A percentile compares a stretch with the other conserved stretches of the same genome.
phyloP scores from a whole-genome alignment of 2,113 vertebrate genomes.

The Ahaetulla prasina region DNA sequence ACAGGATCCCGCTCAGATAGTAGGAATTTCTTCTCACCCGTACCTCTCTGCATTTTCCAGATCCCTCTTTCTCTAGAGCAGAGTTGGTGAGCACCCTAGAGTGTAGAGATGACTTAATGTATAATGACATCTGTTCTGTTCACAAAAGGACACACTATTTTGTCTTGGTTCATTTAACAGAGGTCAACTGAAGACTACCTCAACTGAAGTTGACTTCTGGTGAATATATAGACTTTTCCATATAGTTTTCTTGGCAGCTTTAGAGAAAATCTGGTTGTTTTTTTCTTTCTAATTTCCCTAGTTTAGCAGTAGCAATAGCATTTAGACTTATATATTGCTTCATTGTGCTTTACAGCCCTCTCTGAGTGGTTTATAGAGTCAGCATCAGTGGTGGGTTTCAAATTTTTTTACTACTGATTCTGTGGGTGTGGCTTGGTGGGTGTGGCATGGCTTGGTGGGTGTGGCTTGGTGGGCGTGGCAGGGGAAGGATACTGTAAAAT shows the following conservation, averaged over 20 bases:
- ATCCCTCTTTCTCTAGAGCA: neutral
- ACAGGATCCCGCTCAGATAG: neutral
- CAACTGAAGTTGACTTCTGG: neutral
- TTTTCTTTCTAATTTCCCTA: neutral
- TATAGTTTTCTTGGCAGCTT: neutral
- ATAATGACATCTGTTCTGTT: neutral
- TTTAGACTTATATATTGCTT: neutral
- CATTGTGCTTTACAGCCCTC: neutral
- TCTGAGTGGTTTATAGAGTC: neutral
- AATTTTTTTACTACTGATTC: too few relatives aligned
- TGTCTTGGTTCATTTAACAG: neutral
- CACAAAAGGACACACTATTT: neutral
- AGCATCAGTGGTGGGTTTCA: too few relatives aligned
- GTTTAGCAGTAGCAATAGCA: neutral
- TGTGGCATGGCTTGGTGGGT: too few relatives aligned
- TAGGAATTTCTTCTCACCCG: neutral
- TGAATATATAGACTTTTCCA: neutral
- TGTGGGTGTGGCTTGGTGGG: too few relatives aligned
- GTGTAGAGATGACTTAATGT: neutral
- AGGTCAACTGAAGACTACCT: neutral
- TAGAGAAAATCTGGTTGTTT: neutral
- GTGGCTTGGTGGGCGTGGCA: too few relatives aligned
- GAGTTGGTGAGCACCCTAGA: neutral
- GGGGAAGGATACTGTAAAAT: too few relatives aligned
- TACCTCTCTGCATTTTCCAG: neutral